A percentile compares a stretch with the other conserved stretches of the same genome.
Evolutionary conservation across 2,797 vertebrate genomes (phyloP).

Genomic region (Ptychadena robeensis): DNA sequence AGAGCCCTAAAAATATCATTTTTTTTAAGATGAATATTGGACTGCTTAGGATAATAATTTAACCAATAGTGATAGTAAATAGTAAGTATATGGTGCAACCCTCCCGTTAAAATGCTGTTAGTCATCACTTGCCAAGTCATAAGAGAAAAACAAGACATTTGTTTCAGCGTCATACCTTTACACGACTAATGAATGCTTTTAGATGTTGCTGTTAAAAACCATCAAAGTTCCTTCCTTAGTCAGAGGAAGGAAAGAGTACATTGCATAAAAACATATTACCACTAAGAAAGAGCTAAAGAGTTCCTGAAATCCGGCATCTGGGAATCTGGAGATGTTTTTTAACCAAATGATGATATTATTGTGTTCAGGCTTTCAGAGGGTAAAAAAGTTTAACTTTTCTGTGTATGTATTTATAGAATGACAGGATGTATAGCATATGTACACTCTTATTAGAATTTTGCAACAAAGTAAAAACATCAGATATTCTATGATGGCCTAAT

Average conservation of each 20-base stretch:
- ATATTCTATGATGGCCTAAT: too few species aligned
- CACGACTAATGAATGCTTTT: conserved; percentile 56
- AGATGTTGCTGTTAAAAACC: conserved; percentile 30
- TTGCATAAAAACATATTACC: conserved; percentile 57
- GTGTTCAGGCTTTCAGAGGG: not conserved
- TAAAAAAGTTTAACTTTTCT: too few species aligned
- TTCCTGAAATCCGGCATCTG: conserved; percentile 56
- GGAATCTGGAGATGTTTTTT: conserved; percentile 45
- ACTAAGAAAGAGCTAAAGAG: conserved; percentile 55
- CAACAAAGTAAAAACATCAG: too few species aligned
- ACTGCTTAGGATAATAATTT: not conserved
- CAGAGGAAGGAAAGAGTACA: conserved; percentile 56
- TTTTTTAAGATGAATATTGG: conserved; percentile 1
- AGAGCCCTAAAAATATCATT: too few species aligned
- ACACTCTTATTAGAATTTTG: too few species aligned
- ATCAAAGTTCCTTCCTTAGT: conserved; percentile 54
- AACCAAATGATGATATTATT: conserved; percentile 46
- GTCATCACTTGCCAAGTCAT: conserved; percentile 38
- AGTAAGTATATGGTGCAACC: too few species aligned
- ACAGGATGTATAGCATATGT: too few species aligned
- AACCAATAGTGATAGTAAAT: not conserved
- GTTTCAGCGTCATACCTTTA: conserved; percentile 33
- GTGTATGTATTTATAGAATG: too few species aligned
- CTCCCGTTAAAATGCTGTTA: not conserved
- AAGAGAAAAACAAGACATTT: conserved; percentile 43